A percentile compares a stretch with the other conserved stretches of the same genome.
Conservation (phyloP, 1,140 invertebrate species). For the Drosophila teissieri region DNA sequence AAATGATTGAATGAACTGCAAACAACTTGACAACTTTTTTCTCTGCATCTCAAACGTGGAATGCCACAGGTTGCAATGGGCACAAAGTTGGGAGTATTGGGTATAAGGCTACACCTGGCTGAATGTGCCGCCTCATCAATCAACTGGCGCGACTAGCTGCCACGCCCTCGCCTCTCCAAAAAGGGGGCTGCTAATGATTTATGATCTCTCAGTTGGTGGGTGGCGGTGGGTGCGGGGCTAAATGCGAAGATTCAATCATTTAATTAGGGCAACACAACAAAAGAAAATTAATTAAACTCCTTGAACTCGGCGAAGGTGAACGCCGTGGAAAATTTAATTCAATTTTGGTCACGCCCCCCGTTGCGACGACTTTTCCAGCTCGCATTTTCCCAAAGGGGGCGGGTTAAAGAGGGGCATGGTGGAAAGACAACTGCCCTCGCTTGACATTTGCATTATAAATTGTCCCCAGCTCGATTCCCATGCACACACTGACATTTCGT, state of each 20-base stretch:
- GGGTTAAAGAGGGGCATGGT: background rate
- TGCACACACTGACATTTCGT: conserved; percentile 69
- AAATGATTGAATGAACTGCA: conserved; percentile 29
- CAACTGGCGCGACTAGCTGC: conserved; percentile 58
- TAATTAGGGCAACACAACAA: conserved; percentile 77
- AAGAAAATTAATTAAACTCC: conserved; percentile 80
- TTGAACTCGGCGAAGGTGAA: conserved; percentile 62
- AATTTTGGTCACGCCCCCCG: conserved; percentile 64
- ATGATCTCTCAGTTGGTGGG: conserved; percentile 56
- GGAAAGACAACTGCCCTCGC: conserved; percentile 46
- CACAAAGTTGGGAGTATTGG: background rate
- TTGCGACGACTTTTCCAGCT: background rate
- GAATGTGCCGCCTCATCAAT: conserved; percentile 67
- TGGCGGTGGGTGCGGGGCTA: conserved; percentile 42
- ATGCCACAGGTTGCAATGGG: conserved; percentile 54
- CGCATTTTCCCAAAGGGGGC: background rate
- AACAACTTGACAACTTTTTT: conserved; percentile 38
- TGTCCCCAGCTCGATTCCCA: conserved; percentile 72
- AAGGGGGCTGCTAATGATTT: conserved; percentile 75
- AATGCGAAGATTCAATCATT: conserved; percentile 80
- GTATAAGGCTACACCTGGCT: conserved; percentile 11
- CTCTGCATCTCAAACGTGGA: conserved; percentile 30
- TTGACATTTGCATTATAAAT: conserved; percentile 81
- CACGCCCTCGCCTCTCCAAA: conserved; percentile 8
- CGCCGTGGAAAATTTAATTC: conserved; percentile 73